phyloP scores from a whole-genome alignment of 2,797 vertebrate species.

The Eulemur coronatus region DNA sequence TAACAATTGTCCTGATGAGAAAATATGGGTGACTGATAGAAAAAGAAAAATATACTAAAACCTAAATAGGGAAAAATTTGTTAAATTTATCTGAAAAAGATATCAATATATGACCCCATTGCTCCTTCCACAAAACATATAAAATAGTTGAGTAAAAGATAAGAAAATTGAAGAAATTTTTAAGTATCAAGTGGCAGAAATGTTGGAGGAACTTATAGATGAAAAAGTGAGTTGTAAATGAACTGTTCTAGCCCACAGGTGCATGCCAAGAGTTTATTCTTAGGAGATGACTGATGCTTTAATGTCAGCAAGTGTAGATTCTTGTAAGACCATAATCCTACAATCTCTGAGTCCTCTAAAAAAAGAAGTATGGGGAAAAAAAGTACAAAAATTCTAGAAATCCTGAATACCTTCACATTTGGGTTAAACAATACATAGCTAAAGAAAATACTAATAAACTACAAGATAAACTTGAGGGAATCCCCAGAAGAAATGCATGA shows the following conservation, averaged over 20 bases:
- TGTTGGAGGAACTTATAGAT: neutral
- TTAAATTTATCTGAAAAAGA: neutral
- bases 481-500: neutral
- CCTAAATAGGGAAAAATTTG: neutral
- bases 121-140: neutral
- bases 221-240: neutral
- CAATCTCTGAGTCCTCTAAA: neutral
- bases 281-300: neutral
- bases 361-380: neutral
- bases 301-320: neutral
- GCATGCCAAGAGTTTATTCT: neutral
- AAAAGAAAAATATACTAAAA: neutral
- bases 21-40: neutral
- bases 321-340: neutral
- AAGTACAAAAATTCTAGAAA: neutral
- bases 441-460: neutral
- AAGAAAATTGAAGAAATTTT: neutral
- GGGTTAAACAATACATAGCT: neutral
- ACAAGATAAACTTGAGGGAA: neutral
- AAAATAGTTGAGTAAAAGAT: neutral
- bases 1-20: neutral
- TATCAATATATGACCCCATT: neutral
- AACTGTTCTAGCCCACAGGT: neutral
- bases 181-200: neutral
- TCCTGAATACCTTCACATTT: neutral